phyloP scores from a whole-genome alignment of 2,113 vertebrate genomes.

The Calonectris borealis region DNA sequence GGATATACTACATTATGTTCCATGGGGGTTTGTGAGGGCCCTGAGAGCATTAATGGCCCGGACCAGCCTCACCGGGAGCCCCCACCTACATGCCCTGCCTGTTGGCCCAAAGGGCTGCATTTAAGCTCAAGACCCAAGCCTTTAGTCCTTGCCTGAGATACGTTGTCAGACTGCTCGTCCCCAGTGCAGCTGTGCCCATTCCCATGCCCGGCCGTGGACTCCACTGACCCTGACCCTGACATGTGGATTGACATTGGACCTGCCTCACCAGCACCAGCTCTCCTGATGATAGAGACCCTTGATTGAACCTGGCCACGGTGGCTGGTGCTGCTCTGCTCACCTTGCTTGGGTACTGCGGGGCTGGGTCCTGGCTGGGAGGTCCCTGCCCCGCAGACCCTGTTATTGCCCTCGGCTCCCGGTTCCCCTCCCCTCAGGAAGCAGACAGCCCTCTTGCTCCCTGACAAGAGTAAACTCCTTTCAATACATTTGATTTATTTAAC shows the following conservation, averaged over 20 bases:
- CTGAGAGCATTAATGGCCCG: not conserved
- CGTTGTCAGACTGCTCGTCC: not conserved
- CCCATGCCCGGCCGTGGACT: not conserved
- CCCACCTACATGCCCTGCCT: not conserved
- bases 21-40: not conserved
- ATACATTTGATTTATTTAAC: not conserved
- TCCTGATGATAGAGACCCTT: not conserved
- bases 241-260: not conserved
- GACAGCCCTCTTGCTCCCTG: not conserved
- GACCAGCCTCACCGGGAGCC: not conserved
- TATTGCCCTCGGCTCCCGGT: not conserved
- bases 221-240: not conserved
- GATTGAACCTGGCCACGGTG: accelerated
- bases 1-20: not conserved
- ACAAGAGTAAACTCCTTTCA: not conserved
- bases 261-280: not conserved
- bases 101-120: not conserved
- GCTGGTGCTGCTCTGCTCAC: not conserved
- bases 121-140: not conserved
- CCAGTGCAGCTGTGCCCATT: accelerated
- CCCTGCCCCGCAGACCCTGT: not conserved
- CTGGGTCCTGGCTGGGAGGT: not conserved
- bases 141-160: not conserved
- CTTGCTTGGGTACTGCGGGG: accelerated
- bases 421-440: accelerated